Evolutionary conservation across 2,888 invertebrate species (phyloP).

Genomic region (Linnaemya vulpina): DNA sequence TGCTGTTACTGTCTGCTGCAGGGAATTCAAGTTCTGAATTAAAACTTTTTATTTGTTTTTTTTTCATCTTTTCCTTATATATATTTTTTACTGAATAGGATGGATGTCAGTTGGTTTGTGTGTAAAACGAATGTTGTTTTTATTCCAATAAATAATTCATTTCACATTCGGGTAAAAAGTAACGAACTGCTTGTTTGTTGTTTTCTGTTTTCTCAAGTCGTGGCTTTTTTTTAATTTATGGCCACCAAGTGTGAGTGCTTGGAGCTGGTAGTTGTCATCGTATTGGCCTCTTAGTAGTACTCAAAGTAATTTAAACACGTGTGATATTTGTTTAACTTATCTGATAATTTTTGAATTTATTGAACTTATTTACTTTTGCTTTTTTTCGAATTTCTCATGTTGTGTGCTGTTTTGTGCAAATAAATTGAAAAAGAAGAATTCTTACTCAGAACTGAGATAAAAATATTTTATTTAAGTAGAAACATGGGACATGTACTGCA

Average conservation of each 20-base stretch:
- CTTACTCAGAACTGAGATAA: not conserved
- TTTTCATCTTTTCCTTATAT: not conserved
- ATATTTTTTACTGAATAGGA: not conserved
- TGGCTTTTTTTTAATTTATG: slow-evolving; percentile 59
- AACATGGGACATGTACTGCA: not conserved
- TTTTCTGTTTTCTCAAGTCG: slow-evolving; percentile 25
- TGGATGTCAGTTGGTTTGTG: not conserved
- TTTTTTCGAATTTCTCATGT: not conserved
- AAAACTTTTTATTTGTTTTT: slow-evolving; percentile 5
- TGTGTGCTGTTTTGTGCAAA: not conserved
- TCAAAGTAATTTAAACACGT: slow-evolving; percentile 41
- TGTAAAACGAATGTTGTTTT: slow-evolving; percentile 31
- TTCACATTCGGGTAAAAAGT: slow-evolving; percentile 21
- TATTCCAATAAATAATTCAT: slow-evolving; percentile 52
- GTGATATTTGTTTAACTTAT: slow-evolving; percentile 41
- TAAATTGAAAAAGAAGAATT: not conserved
- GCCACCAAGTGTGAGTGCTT: slow-evolving; percentile 44
- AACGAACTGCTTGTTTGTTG: slow-evolving; percentile 1
- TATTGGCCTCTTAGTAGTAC: not conserved
- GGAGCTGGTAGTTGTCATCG: not conserved
- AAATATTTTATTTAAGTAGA: not conserved
- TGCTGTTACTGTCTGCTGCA: not conserved
- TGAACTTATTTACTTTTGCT: slow-evolving; percentile 6
- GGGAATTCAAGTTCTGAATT: slow-evolving; percentile 19
- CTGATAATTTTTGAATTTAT: slow-evolving; percentile 42